Percentiles rank a stretch among this genome's conserved stretches.
These are phyloP conservation scores for Gastrophysa polygoni DNA, from an alignment of 2,888 invertebrate genomes.

Conservation along the genomic window DNA sequence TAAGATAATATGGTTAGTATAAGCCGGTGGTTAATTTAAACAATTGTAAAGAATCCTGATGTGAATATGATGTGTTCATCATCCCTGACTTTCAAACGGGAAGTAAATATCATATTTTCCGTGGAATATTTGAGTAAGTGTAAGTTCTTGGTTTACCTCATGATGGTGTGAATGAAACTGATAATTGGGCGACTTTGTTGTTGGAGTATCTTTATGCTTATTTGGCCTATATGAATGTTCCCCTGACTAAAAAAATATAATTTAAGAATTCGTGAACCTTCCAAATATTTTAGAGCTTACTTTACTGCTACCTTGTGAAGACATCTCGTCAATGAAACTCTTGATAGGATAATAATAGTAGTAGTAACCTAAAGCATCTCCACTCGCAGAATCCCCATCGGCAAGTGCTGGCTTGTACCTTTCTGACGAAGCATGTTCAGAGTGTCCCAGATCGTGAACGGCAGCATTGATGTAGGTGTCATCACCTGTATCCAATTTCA, in stretches of 20 bases:
- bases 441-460: conserved; percentile 53
- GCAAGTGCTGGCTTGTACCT: neutral
- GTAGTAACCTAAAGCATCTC: conserved; percentile 55
- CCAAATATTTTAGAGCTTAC: conserved; percentile 30
- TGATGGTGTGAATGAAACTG: conserved; percentile 51
- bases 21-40: too few species aligned
- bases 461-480: conserved; percentile 49
- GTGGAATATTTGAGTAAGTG: too few species aligned
- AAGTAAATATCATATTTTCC: too few species aligned
- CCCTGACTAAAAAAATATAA: conserved; percentile 19
- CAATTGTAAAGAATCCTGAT: too few species aligned
- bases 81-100: too few species aligned
- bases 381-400: conserved; percentile 20
- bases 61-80: too few species aligned
- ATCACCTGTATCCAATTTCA: conserved; percentile 50
- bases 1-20: too few species aligned
- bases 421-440: conserved; percentile 7
- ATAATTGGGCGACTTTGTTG: conserved; percentile 42
- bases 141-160: conserved; percentile 50
- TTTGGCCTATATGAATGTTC: conserved; percentile 23
- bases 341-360: conserved; percentile 64
- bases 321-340: conserved; percentile 57
- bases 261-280: neutral
- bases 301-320: conserved; percentile 42
- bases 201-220: conserved; percentile 25